These are phyloP conservation scores for Ectropis crepuscularia DNA, from an alignment of 2,888 invertebrate genomes.

Conservation along the genomic window DNA sequence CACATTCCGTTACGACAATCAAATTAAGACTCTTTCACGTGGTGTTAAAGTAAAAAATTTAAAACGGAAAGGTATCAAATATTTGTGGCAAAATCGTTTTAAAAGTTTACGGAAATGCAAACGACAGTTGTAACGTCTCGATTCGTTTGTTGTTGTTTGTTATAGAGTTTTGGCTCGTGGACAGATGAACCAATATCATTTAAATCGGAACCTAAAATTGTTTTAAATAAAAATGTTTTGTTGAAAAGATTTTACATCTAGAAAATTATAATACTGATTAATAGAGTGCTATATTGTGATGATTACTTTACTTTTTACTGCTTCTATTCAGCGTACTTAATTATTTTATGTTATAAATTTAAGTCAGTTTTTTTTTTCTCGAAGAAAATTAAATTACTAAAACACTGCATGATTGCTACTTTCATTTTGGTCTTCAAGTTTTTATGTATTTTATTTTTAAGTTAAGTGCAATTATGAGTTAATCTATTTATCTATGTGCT, in stretches of 20 bases:
- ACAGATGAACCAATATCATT: conserved; percentile 70
- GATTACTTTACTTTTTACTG: too few species aligned
- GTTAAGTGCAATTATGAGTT: too few species aligned
- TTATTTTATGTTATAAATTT: too few species aligned
- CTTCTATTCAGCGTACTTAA: too few species aligned
- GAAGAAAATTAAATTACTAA: too few species aligned
- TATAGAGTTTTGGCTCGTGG: conserved; percentile 67
- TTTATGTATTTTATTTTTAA: too few species aligned
- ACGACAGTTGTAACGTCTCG: conserved; percentile 70
- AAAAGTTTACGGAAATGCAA: conserved; percentile 69
- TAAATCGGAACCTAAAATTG: background rate
- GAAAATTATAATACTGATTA: too few species aligned
- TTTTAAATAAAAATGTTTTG: background rate
- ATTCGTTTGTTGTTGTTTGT: conserved; percentile 68
- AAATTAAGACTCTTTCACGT: conserved; percentile 49
- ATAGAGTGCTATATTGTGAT: too few species aligned
- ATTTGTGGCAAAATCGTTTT: conserved; percentile 58
- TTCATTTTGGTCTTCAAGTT: too few species aligned
- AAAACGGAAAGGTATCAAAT: conserved; percentile 43
- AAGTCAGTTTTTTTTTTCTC: too few species aligned
- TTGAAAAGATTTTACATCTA: background rate
- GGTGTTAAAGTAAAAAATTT: conserved; percentile 44
- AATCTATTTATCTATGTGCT: too few species aligned
- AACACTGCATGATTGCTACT: too few species aligned
- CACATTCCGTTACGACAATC: conserved; percentile 10